A percentile compares a stretch with the other conserved stretches of the same genome.
Conservation (phyloP, 2,797 vertebrate genomes). For the Fratercula arctica region DNA sequence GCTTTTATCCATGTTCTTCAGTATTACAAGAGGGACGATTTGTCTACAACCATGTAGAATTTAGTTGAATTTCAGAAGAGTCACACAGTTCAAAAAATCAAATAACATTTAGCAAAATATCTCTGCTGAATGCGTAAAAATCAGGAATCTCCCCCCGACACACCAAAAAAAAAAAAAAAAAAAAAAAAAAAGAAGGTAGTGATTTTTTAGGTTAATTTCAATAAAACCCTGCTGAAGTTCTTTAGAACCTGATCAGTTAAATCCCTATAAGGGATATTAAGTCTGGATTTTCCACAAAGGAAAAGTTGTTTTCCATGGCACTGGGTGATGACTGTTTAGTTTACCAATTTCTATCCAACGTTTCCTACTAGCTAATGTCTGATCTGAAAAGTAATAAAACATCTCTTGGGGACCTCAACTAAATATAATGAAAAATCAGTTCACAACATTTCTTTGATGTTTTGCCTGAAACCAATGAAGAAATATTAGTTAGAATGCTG, state of each 20-base stretch:
- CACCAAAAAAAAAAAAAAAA: too few species aligned
- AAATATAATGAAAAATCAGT: neutral
- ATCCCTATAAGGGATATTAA: neutral
- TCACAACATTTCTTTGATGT: conserved; percentile 28
- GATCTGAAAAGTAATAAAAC: neutral
- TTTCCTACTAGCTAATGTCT: neutral
- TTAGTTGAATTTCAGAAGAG: neutral
- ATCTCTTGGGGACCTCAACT: neutral
- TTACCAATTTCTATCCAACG: neutral
- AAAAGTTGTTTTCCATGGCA: neutral
- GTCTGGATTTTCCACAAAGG: neutral
- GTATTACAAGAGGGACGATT: neutral
- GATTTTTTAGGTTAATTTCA: neutral
- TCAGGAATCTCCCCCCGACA: fast-evolving
- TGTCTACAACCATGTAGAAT: neutral
- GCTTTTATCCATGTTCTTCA: neutral
- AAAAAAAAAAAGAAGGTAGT: neutral
- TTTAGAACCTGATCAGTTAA: neutral
- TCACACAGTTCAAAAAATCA: neutral
- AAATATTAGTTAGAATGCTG: neutral
- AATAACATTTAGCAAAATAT: neutral
- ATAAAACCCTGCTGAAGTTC: neutral
- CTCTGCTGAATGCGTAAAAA: neutral
- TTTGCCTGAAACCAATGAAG: neutral
- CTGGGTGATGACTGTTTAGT: neutral